Percentiles rank a stretch among this genome's conserved stretches.
Evolutionary conservation across 2,888 invertebrate genomes (phyloP).

Genomic region (Caenorhabditis japonica): DNA sequence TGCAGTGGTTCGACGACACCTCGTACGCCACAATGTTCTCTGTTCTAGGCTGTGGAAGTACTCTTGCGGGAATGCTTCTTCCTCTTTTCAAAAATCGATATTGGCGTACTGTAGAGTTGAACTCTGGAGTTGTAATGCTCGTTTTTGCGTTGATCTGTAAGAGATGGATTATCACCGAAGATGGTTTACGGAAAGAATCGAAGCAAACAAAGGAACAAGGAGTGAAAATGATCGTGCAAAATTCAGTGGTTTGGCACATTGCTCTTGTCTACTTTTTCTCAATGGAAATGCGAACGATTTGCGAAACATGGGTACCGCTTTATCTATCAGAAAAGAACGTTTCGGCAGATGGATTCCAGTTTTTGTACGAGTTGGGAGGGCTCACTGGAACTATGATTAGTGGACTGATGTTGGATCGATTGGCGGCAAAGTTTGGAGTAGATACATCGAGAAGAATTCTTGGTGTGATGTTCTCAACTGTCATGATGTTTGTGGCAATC

Average conservation of each 20-base stretch:
- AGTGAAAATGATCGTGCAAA: conserved; percentile 15
- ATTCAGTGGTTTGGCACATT: conserved; percentile 43
- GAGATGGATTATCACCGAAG: conserved; percentile 22
- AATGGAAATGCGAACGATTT: conserved; percentile 58
- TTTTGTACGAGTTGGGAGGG: conserved; percentile 60
- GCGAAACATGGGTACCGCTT: conserved; percentile 64
- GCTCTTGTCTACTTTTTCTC: conserved; percentile 50
- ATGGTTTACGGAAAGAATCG: conserved; percentile 5
- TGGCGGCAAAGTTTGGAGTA: conserved; percentile 23
- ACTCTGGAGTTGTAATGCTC: conserved; percentile 9
- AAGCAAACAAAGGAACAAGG: conserved; percentile 8
- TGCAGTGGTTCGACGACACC: conserved; percentile 56
- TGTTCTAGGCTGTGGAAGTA: conserved; percentile 59
- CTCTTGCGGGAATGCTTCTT: conserved; percentile 57
- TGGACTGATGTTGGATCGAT: conserved; percentile 50
- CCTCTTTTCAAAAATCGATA: conserved; percentile 49
- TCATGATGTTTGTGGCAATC: conserved; percentile 32
- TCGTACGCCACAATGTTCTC: conserved; percentile 60
- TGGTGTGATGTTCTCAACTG: conserved; percentile 24
- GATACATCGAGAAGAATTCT: conserved; percentile 30
- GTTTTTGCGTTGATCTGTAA: conserved; percentile 14
- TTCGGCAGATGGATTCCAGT: conserved; percentile 40
- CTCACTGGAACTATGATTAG: conserved; percentile 51
- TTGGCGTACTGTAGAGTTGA: conserved; percentile 56
- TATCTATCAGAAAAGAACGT: conserved; percentile 37